Evolutionary conservation across 2,888 invertebrate genomes (phyloP), one percentile per base, ranked within the genome.

Genomic region (Tachina fera): DNA sequence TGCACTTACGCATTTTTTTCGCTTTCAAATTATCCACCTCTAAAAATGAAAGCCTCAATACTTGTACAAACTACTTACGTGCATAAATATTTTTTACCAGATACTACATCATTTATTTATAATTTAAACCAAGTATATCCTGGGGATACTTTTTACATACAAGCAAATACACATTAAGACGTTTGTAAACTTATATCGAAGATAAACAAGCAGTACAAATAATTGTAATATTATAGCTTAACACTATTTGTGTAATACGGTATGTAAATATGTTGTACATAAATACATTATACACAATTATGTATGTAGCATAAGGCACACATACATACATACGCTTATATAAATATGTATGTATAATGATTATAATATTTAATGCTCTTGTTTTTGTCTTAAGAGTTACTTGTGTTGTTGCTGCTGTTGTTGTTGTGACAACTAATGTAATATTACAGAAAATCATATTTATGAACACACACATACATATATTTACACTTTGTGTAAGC

Each of bases 51-150:
- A 31, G 1, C 31, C 31, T 31, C 31, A 31, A 31, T 6, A 31
- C 6, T 6, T 31, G 6, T 31, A 31, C 6, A 31, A 31, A 31
- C 31, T 6, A 31, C 5, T 6, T 14, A 39, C 9, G n/a, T 39
- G 39, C 58, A 1, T 43, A 19, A 14, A 19, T 41, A 43, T 39
- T 56, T 22, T 53, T 49, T 13, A 76, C 39, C 60, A 41, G 31
- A 31, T 47, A 56, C 11, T 41, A 58, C 58, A 80, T 67, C 41
- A 80, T 74, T 74, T 80, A 83, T 83, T 83, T 65, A 83, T 65
- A 77, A 83, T 83, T 77, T 58, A 83, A 83, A 83, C 67, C 51
- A 83, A 77, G 61, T 49, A 51, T 83, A 72, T 65, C 67, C 83
- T 83, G 11, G 72, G 77, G 77, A 77, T 77, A 77, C 49, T 39